Conservation (phyloP, 2,888 invertebrate genomes). For the Netelia inedita region DNA sequence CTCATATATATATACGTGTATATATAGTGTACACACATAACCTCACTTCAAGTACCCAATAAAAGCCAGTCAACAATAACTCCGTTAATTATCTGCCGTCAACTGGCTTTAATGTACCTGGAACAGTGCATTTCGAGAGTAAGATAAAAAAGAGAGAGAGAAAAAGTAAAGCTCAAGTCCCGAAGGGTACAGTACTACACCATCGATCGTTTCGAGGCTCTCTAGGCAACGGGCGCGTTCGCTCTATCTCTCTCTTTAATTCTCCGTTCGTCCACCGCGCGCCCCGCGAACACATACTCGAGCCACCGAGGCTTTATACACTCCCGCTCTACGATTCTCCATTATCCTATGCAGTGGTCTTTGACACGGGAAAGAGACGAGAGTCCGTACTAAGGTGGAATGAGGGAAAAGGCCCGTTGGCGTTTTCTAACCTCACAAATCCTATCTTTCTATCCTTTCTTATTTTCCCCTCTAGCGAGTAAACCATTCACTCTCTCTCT, state of each 20-base stretch:
- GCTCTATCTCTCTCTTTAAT: constrained; percentile 42
- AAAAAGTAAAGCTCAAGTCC: constrained; percentile 36
- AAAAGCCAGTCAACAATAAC: constrained; percentile 41
- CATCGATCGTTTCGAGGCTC: constrained; percentile 78
- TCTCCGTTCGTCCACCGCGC: constrained; percentile 27
- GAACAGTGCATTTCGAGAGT: constrained; percentile 44
- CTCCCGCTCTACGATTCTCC: constrained; percentile 42
- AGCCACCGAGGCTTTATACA: constrained; percentile 42
- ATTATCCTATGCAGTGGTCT: constrained; percentile 63
- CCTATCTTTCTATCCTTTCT: background rate
- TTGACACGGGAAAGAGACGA: constrained; percentile 45
- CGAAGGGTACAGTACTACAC: constrained; percentile 75
- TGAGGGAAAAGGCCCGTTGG: background rate
- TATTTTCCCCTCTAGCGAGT: too few species aligned
- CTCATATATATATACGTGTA: background rate
- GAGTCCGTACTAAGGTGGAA: background rate
- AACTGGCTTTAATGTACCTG: constrained; percentile 49
- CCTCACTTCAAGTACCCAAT: too few species aligned
- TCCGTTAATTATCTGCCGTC: constrained; percentile 51
- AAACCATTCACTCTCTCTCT: constrained; percentile 13
- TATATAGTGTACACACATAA: background rate
- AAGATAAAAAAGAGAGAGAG: constrained; percentile 9
- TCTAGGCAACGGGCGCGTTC: constrained; percentile 68
- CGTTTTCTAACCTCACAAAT: background rate
- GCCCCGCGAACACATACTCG: background rate